phyloP scores from a whole-genome alignment of 64 coral and sea anemone species.

The Montipora capricornis region DNA sequence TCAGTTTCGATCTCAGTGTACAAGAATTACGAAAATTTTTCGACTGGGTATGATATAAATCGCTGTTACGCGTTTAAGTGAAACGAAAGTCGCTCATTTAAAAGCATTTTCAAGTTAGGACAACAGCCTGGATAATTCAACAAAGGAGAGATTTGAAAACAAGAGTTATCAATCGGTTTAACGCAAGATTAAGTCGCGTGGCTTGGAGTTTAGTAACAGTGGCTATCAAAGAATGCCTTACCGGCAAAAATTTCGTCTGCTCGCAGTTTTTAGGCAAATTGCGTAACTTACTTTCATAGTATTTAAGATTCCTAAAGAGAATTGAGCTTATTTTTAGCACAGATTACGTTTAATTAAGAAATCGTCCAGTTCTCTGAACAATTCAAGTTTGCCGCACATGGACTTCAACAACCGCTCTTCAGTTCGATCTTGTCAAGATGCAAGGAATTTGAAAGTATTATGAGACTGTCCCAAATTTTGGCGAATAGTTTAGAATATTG shows the following conservation, averaged over 20 bases:
- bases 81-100: slow-evolving; percentile 22
- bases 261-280: no score
- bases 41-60: slow-evolving; percentile 17
- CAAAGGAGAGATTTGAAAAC: not conserved
- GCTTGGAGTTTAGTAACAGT: not conserved
- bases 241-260: no score
- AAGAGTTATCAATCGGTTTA: not conserved
- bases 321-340: not conserved
- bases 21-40: slow-evolving; percentile 12
- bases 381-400: not conserved
- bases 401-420: not conserved
- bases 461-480: no score
- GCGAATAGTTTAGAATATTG: not conserved
- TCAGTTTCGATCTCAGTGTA: slow-evolving; percentile 7
- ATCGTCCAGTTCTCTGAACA: not conserved
- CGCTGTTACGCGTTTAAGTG: not conserved
- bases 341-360: not conserved
- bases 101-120: not conserved
- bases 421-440: not conserved
- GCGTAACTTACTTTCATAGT: not conserved
- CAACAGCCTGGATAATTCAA: not conserved
- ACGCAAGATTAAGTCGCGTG: not conserved
- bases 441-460: not conserved
- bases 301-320: not conserved
- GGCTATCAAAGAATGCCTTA: not conserved